Evolutionary conservation across 1,140 invertebrate species (phyloP).

Genomic region (Orius laevigatus): DNA sequence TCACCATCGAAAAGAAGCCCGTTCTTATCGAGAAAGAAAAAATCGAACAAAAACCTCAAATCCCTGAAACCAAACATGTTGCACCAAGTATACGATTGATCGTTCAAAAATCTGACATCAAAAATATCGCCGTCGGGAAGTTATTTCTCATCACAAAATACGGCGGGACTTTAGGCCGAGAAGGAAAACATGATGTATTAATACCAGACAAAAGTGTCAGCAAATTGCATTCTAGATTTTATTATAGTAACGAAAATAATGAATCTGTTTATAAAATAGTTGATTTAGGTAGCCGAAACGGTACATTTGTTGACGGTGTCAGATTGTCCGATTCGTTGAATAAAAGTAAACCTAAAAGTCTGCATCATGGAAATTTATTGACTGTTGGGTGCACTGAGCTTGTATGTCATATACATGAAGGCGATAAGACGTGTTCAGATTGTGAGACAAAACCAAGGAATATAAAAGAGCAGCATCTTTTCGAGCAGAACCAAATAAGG

Average conservation of each 20-base stretch:
- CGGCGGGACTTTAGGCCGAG: constrained; percentile 69
- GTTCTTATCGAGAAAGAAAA: constrained; percentile 7
- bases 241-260: constrained; percentile 40
- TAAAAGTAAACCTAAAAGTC: constrained; percentile 39
- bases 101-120: constrained; percentile 51
- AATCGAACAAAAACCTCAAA: neutral
- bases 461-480: constrained; percentile 6
- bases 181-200: constrained; percentile 54
- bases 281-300: constrained; percentile 77
- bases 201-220: constrained; percentile 67
- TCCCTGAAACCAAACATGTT: constrained; percentile 1
- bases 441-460: constrained; percentile 56
- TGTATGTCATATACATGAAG: constrained; percentile 71
- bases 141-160: constrained; percentile 73
- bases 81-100: constrained; percentile 76
- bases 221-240: constrained; percentile 22
- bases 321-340: constrained; percentile 54
- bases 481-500: constrained; percentile 24
- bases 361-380: constrained; percentile 52
- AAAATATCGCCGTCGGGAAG: constrained; percentile 52
- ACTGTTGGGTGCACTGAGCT: constrained; percentile 52
- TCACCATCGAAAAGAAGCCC: neutral
- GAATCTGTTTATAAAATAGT: constrained; percentile 45
- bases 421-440: constrained; percentile 66
- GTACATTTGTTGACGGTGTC: constrained; percentile 64